A percentile compares a stretch with the other conserved stretches of the same genome.
phyloP scores from a whole-genome alignment of 1,140 invertebrate genomes.

The Pomacea maculata region DNA sequence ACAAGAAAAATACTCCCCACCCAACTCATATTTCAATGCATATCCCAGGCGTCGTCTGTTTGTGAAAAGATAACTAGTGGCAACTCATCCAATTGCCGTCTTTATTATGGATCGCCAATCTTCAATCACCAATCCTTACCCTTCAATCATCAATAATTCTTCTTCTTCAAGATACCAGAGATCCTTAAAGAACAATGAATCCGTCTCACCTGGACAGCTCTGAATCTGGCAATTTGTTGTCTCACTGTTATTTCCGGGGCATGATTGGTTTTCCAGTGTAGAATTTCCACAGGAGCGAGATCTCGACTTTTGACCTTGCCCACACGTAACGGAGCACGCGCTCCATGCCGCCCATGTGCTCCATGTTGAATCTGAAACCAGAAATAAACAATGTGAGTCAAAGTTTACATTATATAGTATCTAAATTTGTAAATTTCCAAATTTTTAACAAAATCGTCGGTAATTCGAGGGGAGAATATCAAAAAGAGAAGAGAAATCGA shows the following conservation, averaged over 20 bases:
- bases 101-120: neutral
- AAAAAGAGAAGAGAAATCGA: no score
- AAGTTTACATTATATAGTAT: no score
- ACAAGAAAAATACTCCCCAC: no score
- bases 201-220: neutral
- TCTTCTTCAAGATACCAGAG: neutral
- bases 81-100: neutral
- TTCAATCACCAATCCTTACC: no score
- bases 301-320: neutral
- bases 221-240: no score
- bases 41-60: no score
- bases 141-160: neutral
- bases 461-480: no score
- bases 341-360: neutral
- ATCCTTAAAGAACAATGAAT: neutral
- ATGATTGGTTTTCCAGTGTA: neutral
- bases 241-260: neutral
- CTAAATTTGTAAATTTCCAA: no score
- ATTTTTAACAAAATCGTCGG: no score
- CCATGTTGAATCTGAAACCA: neutral
- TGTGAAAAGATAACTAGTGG: no score
- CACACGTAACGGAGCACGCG: neutral
- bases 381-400: no score
- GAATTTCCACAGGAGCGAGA: neutral
- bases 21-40: no score